Percentiles rank a stretch among this genome's conserved stretches.
These are phyloP conservation scores for Falco concolor DNA, from an alignment of 2,797 vertebrate species.

Conservation along the genomic window DNA sequence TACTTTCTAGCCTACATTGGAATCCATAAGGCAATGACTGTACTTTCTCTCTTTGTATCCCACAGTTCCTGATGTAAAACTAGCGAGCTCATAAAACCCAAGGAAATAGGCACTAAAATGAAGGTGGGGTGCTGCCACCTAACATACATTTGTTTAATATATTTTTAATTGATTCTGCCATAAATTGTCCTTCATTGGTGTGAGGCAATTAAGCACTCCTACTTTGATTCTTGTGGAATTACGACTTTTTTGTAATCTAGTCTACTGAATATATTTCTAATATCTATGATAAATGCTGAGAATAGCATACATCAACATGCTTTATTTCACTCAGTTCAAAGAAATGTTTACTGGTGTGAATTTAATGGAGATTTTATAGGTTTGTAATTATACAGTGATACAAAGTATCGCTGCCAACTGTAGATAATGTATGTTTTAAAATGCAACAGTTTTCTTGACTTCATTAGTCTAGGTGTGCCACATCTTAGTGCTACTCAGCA, in stretches of 20 bases:
- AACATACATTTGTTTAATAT: slow-evolving; percentile 48
- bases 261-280: slow-evolving; percentile 46
- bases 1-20: background rate
- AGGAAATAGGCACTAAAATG: background rate
- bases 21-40: background rate
- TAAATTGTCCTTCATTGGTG: slow-evolving; percentile 57
- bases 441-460: background rate
- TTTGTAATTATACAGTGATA: background rate
- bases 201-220: slow-evolving; percentile 58
- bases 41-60: slow-evolving; percentile 4
- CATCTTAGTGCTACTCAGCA: background rate
- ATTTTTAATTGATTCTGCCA: slow-evolving; percentile 54
- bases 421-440: slow-evolving; percentile 48
- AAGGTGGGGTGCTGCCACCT: slow-evolving; percentile 20
- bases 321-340: slow-evolving; percentile 56
- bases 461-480: slow-evolving; percentile 16
- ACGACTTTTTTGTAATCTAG: slow-evolving; percentile 40
- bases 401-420: background rate
- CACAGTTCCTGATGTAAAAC: background rate
- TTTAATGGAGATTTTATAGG: slow-evolving; percentile 48
- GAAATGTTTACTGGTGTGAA: slow-evolving; percentile 55
- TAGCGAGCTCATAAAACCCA: background rate
- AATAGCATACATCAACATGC: slow-evolving; percentile 22
- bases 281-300: slow-evolving; percentile 34
- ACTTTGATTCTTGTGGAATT: slow-evolving; percentile 62